phyloP scores from a whole-genome alignment of 2,888 invertebrate species.

The Dendrolimus houi region DNA sequence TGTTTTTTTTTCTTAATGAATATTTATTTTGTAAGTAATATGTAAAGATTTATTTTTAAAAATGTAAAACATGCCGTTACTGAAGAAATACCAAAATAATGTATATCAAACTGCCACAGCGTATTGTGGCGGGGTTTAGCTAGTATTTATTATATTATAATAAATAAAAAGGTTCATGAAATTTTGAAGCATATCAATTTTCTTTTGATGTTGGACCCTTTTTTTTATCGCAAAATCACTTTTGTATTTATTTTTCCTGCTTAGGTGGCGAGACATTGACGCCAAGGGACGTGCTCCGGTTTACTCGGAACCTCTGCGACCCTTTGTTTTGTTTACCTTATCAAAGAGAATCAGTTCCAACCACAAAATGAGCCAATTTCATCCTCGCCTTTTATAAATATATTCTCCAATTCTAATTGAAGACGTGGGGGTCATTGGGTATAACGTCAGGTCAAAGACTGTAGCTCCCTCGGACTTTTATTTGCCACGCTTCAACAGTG shows the following conservation, averaged over 20 bases:
- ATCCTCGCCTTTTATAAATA: conserved; percentile 22
- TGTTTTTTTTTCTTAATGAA: too few relatives aligned
- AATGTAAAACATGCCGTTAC: too few relatives aligned
- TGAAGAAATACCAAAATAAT: too few relatives aligned
- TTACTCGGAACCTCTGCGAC: conserved; percentile 9
- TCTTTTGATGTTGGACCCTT: conserved; percentile 15
- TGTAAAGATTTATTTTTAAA: too few relatives aligned
- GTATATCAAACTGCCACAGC: too few relatives aligned
- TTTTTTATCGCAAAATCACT: conserved; percentile 12
- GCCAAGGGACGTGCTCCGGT: conserved; percentile 9
- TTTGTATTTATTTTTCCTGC: conserved; percentile 27
- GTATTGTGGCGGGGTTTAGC: too few relatives aligned
- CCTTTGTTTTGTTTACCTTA: conserved; percentile 33
- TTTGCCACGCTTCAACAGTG: too few relatives aligned
- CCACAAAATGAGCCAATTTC: conserved; percentile 28
- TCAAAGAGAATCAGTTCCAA: conserved; percentile 30
- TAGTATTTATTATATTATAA: too few relatives aligned
- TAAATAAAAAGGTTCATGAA: too few relatives aligned
- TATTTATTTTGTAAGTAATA: too few relatives aligned
- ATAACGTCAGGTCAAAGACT: background rate
- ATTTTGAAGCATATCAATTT: conserved; percentile 9
- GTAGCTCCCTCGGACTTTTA: background rate
- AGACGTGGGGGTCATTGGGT: conserved; percentile 8
- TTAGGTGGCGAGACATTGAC: conserved; percentile 15
- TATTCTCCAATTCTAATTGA: conserved; percentile 25